Percentiles rank a stretch among this genome's conserved stretches.
Evolutionary conservation across 2,797 vertebrate genomes (phyloP).

Genomic region (Catostomus latipinnis): DNA sequence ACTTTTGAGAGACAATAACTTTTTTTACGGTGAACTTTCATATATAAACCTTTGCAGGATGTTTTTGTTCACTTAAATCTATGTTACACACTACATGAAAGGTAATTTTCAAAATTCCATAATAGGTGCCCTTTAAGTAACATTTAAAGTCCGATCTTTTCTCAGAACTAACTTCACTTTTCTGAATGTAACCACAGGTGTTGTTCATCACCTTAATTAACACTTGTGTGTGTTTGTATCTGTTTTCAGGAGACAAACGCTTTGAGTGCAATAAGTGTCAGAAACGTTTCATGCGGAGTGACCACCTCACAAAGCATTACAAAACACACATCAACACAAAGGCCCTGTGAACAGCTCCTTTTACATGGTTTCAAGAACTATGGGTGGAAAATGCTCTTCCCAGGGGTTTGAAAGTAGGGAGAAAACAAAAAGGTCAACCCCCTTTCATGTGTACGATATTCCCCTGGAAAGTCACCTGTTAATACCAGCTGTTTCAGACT

Average conservation of each 20-base stretch:
- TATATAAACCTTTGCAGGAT: too few relatives aligned
- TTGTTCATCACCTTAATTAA: too few relatives aligned
- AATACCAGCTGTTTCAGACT: constrained; percentile 21
- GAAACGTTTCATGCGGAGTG: constrained; percentile 98
- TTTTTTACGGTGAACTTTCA: too few relatives aligned
- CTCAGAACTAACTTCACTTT: too few relatives aligned
- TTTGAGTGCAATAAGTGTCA: constrained; percentile 97
- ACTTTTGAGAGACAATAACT: too few relatives aligned
- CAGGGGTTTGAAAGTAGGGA: constrained; percentile 43
- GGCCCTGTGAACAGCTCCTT: constrained; percentile 83
- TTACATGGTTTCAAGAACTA: constrained; percentile 35
- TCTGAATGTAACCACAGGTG: neutral
- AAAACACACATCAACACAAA: constrained; percentile 99
- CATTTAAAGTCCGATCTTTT: too few relatives aligned
- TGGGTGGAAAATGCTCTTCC: constrained; percentile 48
- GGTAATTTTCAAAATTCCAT: too few relatives aligned
- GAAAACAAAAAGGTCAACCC: constrained; percentile 9
- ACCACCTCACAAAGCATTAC: constrained; percentile 98
- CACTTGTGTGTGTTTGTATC: constrained; percentile 4
- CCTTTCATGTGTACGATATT: constrained; percentile 26
- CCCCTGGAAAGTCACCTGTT: constrained; percentile 14
- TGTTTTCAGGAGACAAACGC: constrained; percentile 90
- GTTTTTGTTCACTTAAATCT: too few relatives aligned
- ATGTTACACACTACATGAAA: too few relatives aligned
- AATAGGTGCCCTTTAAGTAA: too few relatives aligned